Evolutionary conservation across 2,797 vertebrate genomes (phyloP), one percentile per base, ranked within the genome.

Genomic region (Pagetopsis macropterus): DNA sequence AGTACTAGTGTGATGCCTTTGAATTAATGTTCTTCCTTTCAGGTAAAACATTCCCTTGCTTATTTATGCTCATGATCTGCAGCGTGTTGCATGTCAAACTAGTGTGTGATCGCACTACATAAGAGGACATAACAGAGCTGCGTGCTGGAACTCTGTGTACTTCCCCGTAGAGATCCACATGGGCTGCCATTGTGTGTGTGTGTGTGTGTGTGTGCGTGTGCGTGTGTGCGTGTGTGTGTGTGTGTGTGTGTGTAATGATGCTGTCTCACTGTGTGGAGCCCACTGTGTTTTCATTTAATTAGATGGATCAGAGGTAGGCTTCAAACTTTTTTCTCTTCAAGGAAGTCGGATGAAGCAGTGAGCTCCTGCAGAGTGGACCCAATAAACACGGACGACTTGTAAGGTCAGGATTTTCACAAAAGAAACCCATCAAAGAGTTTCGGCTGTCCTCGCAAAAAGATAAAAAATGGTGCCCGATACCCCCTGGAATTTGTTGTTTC

Each of bases 241-340:
- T 45, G 15, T 16, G 56, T 58, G 46, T 72, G 68, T 57, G 33
- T 52, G 66, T 37, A 21, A 65, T 27, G 17, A 65, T 65, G 67
- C 54, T 62, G 76, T 63, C 85, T 82, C 27, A 61, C 83, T 83
- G 84, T 68, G 84, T 82, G 76, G 66, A 84, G 80, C 90, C 89
- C 75, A 92, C 91, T 90, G 91, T 85, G 92, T 91, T 92, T 91
- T 93, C 90, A 91, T 93, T 93, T 94, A 93, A 94, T 94, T 94
- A 93, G 92, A 86, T 65, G 87, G 89, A 92, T 92, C 90, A 91
- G 84, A 87, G 91, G 87, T 89, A 86, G 86, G 87, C 78, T 85
- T 89, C 81, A 90, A 85, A 86, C 83, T 83, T 83, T 88, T 27
- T 83, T 85, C 80, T 89, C 87, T 90, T 88, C 80, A 81, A 85